Base-by-base conservation (phyloP, 2,113 vertebrate genomes). In the Canis aureus region DNA sequence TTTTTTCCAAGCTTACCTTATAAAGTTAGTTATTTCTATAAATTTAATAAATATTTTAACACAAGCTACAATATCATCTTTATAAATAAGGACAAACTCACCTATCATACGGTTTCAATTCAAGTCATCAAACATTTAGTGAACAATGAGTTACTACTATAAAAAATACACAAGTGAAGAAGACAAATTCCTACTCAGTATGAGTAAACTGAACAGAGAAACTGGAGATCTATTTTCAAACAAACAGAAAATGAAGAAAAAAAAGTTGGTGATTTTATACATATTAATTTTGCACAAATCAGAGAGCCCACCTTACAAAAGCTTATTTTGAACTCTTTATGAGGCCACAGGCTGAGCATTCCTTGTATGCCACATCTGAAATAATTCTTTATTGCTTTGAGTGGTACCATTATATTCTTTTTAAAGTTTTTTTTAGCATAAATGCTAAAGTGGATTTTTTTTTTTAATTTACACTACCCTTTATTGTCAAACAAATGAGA, bases 401-500 rank as follows among this genome's bases (percentile, higher is more conserved):
- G 5, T 83, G 3, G 7, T 43, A 53, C 13, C 53, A 90, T 71
- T 9, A 79, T n/a, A 91, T 71, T 51, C 53, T 13, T 85, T 81
- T 57, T 27, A 53, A 57, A 78, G 35, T 4, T 11, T 22, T 11
- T 25, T 83, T 78, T 62, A 91, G 7, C 20, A 22, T 51, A 2
- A 81, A 7, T 84, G 8, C 71, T 80, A 11, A 22, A 76, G 3
- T 80, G 9, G 1, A 0, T 84, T 88, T 43, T 23, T 43, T 43
- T 43, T 43, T 43, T 43, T 43, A 90, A 78, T 67, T 67, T 74
- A 74, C 22, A 22, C 43, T 93, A 60, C 3, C 19, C 8, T 93
- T 92, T 91, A 82, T 87, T 91, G 19, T 87, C 57, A 64, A 94
- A 86, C 35, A 94, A 79, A 32, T 87, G 23, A 98, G 64, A 92